Evolutionary conservation across 2,888 invertebrate genomes (phyloP).

Genomic region (Epistrophe eligans): DNA sequence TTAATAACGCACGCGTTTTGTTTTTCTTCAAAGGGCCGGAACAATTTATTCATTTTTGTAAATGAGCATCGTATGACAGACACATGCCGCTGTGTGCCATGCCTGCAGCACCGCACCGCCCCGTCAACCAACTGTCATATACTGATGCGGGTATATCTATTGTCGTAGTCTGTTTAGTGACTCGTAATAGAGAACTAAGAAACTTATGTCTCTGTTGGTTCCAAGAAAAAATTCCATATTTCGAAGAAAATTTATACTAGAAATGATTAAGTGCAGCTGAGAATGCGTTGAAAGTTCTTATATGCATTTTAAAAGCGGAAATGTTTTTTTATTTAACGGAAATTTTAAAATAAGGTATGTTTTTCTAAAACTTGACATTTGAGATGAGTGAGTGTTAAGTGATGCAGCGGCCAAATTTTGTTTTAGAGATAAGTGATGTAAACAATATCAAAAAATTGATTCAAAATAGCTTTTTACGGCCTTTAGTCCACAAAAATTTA

Average conservation of each 20-base stretch:
- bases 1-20: constrained; percentile 71
- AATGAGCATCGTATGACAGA: constrained; percentile 55
- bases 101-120: too few species aligned
- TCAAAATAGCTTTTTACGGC: too few species aligned
- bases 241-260: constrained; percentile 36
- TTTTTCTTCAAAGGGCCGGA: constrained; percentile 56
- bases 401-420: background rate
- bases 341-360: background rate
- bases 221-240: constrained; percentile 38
- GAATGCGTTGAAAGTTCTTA: constrained; percentile 29
- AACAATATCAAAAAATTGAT: background rate
- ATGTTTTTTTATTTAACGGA: constrained; percentile 3
- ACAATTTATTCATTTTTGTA: constrained; percentile 23
- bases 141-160: constrained; percentile 48
- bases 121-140: constrained; percentile 37
- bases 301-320: constrained; percentile 55
- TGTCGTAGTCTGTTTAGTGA: constrained; percentile 23
- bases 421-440: background rate
- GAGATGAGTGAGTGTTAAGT: background rate
- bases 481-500: too few species aligned
- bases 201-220: constrained; percentile 49
- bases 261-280: constrained; percentile 70
- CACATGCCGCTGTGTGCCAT: constrained; percentile 29
- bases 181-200: constrained; percentile 13
- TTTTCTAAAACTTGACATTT: background rate